Evolutionary conservation across 2,888 invertebrate species (phyloP).

Genomic region (Esperia sulphurella): DNA sequence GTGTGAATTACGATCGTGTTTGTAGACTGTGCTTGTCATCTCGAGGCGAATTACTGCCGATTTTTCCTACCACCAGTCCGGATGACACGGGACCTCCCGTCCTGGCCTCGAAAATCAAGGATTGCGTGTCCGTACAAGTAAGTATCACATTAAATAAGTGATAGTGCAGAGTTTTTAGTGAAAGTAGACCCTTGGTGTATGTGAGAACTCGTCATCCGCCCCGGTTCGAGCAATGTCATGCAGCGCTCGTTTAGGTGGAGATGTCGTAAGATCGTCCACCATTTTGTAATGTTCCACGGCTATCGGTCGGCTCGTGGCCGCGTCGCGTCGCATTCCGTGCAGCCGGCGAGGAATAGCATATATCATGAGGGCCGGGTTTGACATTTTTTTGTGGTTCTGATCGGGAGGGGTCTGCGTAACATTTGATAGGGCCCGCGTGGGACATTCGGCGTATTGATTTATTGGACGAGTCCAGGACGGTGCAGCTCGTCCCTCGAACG

Average conservation of each 20-base stretch:
- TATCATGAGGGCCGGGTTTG: constrained; percentile 69
- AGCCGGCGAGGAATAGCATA: constrained; percentile 68
- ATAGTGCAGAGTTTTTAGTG: constrained; percentile 64
- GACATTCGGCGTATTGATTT: constrained; percentile 73
- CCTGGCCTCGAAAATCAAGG: constrained; percentile 82
- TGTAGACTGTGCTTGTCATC: constrained; percentile 82
- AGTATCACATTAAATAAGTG: constrained; percentile 57
- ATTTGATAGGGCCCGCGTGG: constrained; percentile 57
- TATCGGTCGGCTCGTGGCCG: constrained; percentile 73
- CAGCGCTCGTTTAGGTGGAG: constrained; percentile 75
- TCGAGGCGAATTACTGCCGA: constrained; percentile 80
- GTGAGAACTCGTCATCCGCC: constrained; percentile 77
- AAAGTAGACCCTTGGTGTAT: constrained; percentile 73
- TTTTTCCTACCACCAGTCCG: constrained; percentile 79
- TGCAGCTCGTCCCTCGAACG: constrained; percentile 68
- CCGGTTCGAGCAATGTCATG: constrained; percentile 72
- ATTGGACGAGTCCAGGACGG: constrained; percentile 72
- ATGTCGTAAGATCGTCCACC: constrained; percentile 81
- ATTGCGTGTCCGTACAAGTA: constrained; percentile 84
- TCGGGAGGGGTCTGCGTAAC: constrained; percentile 62
- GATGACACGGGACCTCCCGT: constrained; percentile 74
- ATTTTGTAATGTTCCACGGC: constrained; percentile 78
- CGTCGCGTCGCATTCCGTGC: constrained; percentile 73
- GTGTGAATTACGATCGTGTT: constrained; percentile 77
- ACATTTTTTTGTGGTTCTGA: constrained; percentile 70